Evolutionary conservation across 2,888 invertebrate genomes (phyloP).

Genomic region (Drosophila sordidapex): DNA sequence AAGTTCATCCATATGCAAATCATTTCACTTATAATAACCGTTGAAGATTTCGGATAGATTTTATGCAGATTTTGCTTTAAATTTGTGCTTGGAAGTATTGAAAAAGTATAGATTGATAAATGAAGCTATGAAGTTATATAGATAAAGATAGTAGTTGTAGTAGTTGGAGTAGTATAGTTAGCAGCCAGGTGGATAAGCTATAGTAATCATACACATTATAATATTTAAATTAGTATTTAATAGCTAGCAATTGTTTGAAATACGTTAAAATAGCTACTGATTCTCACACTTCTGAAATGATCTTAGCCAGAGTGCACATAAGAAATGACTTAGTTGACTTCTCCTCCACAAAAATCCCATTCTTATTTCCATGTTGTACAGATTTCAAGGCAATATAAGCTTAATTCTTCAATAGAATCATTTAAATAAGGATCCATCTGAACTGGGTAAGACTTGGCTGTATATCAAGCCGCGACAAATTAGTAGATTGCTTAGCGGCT

Average conservation of each 20-base stretch:
- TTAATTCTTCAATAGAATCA: neutral
- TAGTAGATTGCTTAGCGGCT: slow-evolving; percentile 20
- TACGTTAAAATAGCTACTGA: neutral
- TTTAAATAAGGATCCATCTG: neutral
- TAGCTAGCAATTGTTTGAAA: neutral
- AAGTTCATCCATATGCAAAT: slow-evolving; percentile 47
- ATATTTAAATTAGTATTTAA: neutral
- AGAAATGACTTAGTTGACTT: too few relatives aligned
- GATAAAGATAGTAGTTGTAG: neutral
- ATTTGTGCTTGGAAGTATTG: neutral
- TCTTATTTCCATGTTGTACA: neutral
- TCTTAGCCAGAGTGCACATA: neutral
- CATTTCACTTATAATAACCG: slow-evolving; percentile 46
- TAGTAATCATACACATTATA: neutral
- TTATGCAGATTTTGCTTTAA: slow-evolving; percentile 4
- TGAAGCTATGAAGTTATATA: neutral
- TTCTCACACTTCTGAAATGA: neutral
- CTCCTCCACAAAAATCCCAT: neutral
- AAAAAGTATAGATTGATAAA: neutral
- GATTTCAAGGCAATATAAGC: neutral
- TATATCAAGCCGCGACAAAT: slow-evolving; percentile 28
- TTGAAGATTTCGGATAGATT: slow-evolving; percentile 18
- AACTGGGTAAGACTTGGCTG: neutral
- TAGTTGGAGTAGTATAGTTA: neutral
- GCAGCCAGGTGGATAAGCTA: neutral